These are phyloP conservation scores for Drosophila anomalata DNA, from an alignment of 2,888 invertebrate species.

Conservation along the genomic window DNA sequence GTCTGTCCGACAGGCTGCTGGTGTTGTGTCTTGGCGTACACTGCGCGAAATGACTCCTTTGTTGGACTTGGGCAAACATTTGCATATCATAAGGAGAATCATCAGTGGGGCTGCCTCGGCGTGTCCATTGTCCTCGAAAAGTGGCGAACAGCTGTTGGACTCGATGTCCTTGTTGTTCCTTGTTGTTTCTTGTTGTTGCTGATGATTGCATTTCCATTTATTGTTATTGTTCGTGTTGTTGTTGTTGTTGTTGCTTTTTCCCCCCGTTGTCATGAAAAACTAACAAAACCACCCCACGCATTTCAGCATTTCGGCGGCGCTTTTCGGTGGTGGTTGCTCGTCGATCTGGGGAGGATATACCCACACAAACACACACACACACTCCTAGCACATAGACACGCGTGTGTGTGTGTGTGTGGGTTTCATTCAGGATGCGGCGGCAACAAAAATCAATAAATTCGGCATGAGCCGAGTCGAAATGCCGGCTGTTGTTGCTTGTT, in stretches of 20 bases:
- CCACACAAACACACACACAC: conserved; percentile 3
- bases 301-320: conserved; percentile 1
- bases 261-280: conserved; percentile 52
- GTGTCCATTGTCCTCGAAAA: conserved; percentile 18
- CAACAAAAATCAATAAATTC: conserved; percentile 43
- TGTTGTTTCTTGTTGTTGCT: conserved; percentile 50
- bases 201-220: conserved; percentile 69
- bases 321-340: conserved; percentile 30
- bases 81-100: conserved; percentile 64
- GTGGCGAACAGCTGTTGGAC: conserved; percentile 63
- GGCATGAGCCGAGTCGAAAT: conserved; percentile 38
- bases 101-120: conserved; percentile 6
- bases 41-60: conserved; percentile 35
- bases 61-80: conserved; percentile 61
- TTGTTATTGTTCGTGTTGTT: conserved; percentile 35
- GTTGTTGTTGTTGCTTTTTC: conserved; percentile 15
- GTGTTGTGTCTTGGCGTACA: conserved; percentile 24
- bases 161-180: conserved; percentile 52
- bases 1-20: conserved; percentile 1
- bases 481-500: conserved; percentile 44
- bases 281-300: conserved; percentile 66
- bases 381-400: neutral
- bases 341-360: conserved; percentile 40
- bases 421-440: conserved; percentile 44
- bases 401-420: conserved; percentile 12